These are phyloP conservation scores for Lymantria dispar DNA, from an alignment of 2,888 invertebrate genomes.

Conservation along the genomic window DNA sequence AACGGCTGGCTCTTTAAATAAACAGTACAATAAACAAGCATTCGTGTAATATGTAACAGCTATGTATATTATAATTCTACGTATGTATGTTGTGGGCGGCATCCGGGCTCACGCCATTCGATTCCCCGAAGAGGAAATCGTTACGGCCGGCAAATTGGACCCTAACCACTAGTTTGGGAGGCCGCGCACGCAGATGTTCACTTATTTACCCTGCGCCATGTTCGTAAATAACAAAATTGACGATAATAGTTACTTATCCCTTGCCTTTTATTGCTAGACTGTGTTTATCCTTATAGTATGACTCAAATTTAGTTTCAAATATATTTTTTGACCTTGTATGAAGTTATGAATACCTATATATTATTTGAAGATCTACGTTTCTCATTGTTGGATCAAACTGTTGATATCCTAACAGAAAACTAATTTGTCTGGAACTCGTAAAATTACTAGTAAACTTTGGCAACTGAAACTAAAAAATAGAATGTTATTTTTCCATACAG, in stretches of 20 bases:
- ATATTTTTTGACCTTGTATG: too few relatives aligned
- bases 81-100: conserved; percentile 55
- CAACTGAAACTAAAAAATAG: too few relatives aligned
- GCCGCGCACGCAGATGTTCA: conserved; percentile 64
- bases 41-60: conserved; percentile 9
- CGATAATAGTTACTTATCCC: conserved; percentile 38
- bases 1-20: too few relatives aligned
- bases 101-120: conserved; percentile 76
- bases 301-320: too few relatives aligned
- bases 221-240: conserved; percentile 48
- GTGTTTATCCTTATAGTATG: too few relatives aligned
- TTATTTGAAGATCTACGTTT: too few relatives aligned
- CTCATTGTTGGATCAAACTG: too few relatives aligned
- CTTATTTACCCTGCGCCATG: conserved; percentile 51
- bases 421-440: too few relatives aligned
- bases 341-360: too few relatives aligned
- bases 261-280: conserved; percentile 18
- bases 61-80: background rate
- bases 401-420: too few relatives aligned
- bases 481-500: too few relatives aligned
- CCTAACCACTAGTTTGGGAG: conserved; percentile 73
- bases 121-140: conserved; percentile 82
- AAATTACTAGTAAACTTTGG: too few relatives aligned
- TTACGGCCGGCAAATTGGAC: conserved; percentile 78
- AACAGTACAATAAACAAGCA: background rate